Percentiles rank a stretch among this genome's conserved stretches.
Conservation (phyloP, 92 coral and sea anemone genomes). For the Siderastrea radians region DNA sequence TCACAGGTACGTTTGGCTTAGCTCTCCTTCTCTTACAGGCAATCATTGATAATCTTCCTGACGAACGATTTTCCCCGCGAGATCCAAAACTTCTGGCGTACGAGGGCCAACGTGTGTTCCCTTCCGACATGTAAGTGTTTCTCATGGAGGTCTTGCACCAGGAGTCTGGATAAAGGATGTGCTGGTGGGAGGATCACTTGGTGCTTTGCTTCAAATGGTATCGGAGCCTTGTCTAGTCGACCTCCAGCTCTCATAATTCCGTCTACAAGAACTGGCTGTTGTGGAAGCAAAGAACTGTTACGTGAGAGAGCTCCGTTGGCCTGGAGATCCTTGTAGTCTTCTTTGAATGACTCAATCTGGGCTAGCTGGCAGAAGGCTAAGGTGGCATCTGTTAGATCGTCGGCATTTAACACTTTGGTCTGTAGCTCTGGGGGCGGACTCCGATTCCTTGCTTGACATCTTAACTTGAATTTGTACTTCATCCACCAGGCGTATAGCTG, state of each 20-base stretch:
- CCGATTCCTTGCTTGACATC: no score
- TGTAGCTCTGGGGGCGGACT: not conserved
- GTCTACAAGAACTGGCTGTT: conserved; percentile 12
- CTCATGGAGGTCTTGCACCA: conserved; percentile 40
- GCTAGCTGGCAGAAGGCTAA: conserved; percentile 5
- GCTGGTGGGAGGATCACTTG: conserved; percentile 24
- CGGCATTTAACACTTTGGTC: not conserved
- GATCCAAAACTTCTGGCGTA: conserved; percentile 30
- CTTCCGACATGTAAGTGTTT: conserved; percentile 11
- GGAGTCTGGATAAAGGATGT: conserved; percentile 4
- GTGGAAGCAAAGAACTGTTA: conserved; percentile 8
- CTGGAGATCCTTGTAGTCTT: not conserved
- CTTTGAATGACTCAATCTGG: conserved; percentile 9
- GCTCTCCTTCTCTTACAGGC: no score
- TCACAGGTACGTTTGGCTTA: no score
- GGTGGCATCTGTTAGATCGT: conserved; percentile 3
- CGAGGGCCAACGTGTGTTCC: conserved; percentile 31
- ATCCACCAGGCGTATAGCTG: no score
- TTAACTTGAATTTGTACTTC: no score
- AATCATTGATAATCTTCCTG: no score
- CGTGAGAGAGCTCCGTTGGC: not conserved
- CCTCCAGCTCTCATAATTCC: conserved; percentile 12
- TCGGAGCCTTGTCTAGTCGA: not conserved
- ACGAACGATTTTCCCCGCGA: conserved; percentile 6
- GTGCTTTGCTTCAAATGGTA: conserved; percentile 25